Evolutionary conservation across 2,797 vertebrate species (phyloP), one percentile per base, ranked within the genome.

Genomic region (Gobio occitaniae): DNA sequence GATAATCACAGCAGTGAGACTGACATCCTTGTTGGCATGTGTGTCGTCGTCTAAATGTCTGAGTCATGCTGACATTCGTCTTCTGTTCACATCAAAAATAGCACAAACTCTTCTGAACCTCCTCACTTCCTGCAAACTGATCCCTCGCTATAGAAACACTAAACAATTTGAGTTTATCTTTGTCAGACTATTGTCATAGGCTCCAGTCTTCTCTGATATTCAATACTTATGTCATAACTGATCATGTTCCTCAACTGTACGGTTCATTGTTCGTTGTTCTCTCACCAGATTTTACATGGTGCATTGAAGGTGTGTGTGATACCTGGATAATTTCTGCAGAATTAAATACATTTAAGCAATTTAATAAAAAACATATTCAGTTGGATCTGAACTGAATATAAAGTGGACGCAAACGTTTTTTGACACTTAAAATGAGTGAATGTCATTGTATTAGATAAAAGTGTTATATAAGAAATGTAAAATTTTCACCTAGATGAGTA

Each of bases 71-170:
- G 44, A 66, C 59, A 19, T 48, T 78, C 3, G 6, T 32, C 3
- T 65, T 19, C 3, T 29, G 13, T 19, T 78, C 12, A 66, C 32
- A 21, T 4, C 17, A n/a, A 29, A 54, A 80, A 54, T 69, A 80
- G 7, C 29, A n/a, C 29, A 21, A 36, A n/a, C 11, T 79, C 16
- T 32, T 13, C 16, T 6, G 19, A 54, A 4, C 8, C 3, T 41
- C 8, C 36, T 68, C 11, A 38, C 29, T 25, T 80, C 19, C 78
- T 70, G 79, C 15, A 70, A 80, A 54, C 36, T 25, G 79, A 70
- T 19, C 52, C 78, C 56, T 38, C 3, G 0, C 32, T 17, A n/a
- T 21, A 54, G 12, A 80, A 2, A 54, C 21, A 16, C 19, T 3
- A 59, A 52, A 56, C 79, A 80, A 70, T 21, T 66, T 0, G 25